phyloP scores from a whole-genome alignment of 2,888 invertebrate genomes.

The Xiphydria camelus region DNA sequence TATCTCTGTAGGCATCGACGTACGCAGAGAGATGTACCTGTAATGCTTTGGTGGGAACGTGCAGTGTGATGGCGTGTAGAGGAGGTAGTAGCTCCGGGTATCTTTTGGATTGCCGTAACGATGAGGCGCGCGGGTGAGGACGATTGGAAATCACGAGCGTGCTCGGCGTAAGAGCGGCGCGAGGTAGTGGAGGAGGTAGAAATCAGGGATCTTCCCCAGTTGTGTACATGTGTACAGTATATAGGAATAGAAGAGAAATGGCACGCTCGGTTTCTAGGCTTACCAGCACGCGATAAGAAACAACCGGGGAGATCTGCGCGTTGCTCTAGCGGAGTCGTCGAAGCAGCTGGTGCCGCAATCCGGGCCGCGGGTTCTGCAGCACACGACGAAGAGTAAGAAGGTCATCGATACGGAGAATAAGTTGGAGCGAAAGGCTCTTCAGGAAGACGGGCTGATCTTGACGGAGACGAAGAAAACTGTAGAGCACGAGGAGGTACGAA shows the following conservation, averaged over 20 bases:
- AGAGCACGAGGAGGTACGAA: slow-evolving; percentile 74
- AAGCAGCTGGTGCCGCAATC: slow-evolving; percentile 65
- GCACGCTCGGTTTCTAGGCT: slow-evolving; percentile 64
- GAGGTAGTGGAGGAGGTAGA: neutral
- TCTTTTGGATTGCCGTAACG: no score
- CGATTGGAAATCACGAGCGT: no score
- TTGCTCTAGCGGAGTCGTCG: slow-evolving; percentile 65
- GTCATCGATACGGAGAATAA: slow-evolving; percentile 86
- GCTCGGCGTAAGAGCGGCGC: no score
- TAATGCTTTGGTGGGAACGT: no score
- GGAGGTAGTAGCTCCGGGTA: no score
- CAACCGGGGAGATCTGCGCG: slow-evolving; percentile 71
- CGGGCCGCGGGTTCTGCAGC: slow-evolving; percentile 75
- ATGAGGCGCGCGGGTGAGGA: no score
- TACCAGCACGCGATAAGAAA: slow-evolving; percentile 71
- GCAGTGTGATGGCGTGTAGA: no score
- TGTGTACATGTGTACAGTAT: no score
- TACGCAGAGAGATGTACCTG: no score
- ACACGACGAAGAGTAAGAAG: slow-evolving; percentile 76
- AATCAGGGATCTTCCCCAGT: neutral
- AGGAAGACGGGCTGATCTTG: slow-evolving; percentile 81
- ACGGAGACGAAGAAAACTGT: slow-evolving; percentile 83
- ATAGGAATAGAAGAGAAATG: no score
- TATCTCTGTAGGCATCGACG: neutral
- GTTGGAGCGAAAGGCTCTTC: slow-evolving; percentile 74